Base-by-base conservation (phyloP, 2,113 vertebrate species). In the Agelaius tricolor region DNA sequence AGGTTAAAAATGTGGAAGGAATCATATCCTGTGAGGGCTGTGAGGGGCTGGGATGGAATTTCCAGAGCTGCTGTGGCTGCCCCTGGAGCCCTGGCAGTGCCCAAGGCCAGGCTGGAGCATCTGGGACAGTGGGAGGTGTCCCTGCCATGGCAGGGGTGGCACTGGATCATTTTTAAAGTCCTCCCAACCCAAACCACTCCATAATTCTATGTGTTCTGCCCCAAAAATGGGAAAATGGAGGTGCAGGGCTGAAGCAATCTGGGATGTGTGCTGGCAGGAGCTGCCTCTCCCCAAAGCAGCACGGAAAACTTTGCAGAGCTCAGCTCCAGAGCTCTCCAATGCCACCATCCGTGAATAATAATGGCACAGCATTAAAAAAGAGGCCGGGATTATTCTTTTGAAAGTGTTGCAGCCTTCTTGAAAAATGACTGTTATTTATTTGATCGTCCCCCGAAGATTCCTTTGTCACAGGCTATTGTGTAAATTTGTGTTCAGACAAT, bases 401-500 rank as follows among this genome's bases (percentile, higher is more conserved):
- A 82, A 93, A 55, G 94, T 89, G 31, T 18, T n/a, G 73, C 86
- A n/a, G 58, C 62, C 89, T 92, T 95, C 94, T 94, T 95, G 95
- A 97, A 88, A 97, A 97, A 96, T 78, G 94, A 39, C 80, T 95
- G 93, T 93, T 98, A 97, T 96, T 97, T 98, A 97, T 96, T 96
- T 96, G 90, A 96, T 94, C 6, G n/a, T 94, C 87, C 97, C 95
- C 97, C 20, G 14, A 96, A 97, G 96, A 95, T 96, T 87, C 89
- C 21, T 95, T 95, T 97, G 96, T 98, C 97, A 97, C 90, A 92
- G 86, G 88, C 95, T 96, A 95, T 94, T 98, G 97, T 98, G 95
- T 95, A 97, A 96, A 96, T 96, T 91, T 94, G 82, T 97, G 96
- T 97, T 95, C 97, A 97, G 94, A 85, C 92, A 89, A 86, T 95